Conservation (phyloP, 2,797 vertebrate genomes). For the Anas capensis region DNA sequence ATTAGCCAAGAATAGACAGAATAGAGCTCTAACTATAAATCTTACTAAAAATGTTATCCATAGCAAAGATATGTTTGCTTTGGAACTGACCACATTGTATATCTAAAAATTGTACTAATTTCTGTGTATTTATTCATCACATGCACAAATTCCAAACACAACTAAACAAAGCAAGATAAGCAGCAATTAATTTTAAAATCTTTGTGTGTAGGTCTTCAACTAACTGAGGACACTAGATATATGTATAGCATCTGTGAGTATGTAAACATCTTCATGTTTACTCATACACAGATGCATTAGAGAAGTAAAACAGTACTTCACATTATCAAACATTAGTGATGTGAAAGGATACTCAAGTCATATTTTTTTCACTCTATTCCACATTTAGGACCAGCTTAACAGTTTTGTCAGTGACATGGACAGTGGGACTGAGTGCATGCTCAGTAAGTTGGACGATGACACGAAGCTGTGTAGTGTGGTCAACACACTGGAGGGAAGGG, state of each 20-base stretch:
- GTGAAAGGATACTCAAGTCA: background rate
- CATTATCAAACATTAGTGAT: background rate
- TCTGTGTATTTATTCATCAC: background rate
- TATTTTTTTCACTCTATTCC: background rate
- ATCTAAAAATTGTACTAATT: background rate
- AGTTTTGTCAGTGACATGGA: too few relatives aligned
- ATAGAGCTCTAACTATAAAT: background rate
- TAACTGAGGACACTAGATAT: background rate
- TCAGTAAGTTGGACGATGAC: too few relatives aligned
- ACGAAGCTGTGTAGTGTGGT: too few relatives aligned
- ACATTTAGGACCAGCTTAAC: too few relatives aligned
- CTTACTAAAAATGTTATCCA: background rate
- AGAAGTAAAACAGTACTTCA: background rate
- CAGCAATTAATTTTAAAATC: background rate
- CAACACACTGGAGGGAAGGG: too few relatives aligned
- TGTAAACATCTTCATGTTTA: background rate
- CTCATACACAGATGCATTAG: background rate
- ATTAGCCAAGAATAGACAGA: background rate
- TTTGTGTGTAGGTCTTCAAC: background rate
- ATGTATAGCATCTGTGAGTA: background rate
- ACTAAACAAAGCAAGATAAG: background rate
- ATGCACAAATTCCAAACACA: background rate
- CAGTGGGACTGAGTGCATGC: too few relatives aligned
- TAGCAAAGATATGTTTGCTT: background rate
- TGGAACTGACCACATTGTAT: background rate